A percentile compares a stretch with the other conserved stretches of the same genome.
These are phyloP conservation scores for Leptopilina syphax DNA, from an alignment of 2,888 invertebrate species.

Conservation along the genomic window DNA sequence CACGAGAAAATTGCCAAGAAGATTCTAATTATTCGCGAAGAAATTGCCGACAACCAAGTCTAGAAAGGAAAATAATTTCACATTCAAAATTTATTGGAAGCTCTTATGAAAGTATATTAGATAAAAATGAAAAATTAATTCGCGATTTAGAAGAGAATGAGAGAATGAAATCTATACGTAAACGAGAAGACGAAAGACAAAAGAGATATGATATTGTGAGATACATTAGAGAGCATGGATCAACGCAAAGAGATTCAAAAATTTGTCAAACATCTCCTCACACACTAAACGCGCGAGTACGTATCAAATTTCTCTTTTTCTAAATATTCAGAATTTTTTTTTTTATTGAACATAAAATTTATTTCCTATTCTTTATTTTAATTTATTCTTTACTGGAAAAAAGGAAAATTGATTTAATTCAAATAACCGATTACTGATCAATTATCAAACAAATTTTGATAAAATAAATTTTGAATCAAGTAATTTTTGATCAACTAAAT, in stretches of 20 bases:
- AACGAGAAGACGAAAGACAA: conserved; percentile 53
- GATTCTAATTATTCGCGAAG: background rate
- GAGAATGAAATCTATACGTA: conserved; percentile 58
- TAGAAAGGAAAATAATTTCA: background rate
- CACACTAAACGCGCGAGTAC: background rate
- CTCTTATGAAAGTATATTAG: background rate
- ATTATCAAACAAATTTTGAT: background rate
- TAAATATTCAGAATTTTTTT: too few species aligned
- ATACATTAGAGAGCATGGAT: background rate
- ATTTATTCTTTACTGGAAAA: background rate
- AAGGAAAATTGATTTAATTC: background rate
- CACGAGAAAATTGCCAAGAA: background rate
- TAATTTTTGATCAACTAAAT: too few species aligned
- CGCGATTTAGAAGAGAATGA: conserved; percentile 64
- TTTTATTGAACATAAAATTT: too few species aligned
- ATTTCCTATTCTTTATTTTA: too few species aligned
- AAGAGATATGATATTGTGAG: conserved; percentile 24
- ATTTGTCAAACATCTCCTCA: background rate
- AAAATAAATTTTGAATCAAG: too few species aligned
- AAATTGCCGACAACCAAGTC: background rate
- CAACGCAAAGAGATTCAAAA: conserved; percentile 31
- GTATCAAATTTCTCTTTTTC: background rate
- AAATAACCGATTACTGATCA: too few species aligned
- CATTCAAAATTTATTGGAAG: too few species aligned
- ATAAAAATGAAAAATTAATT: conserved; percentile 48